These are phyloP conservation scores for Syngnathus floridae DNA, from an alignment of 2,113 vertebrate species.

Conservation along the genomic window DNA sequence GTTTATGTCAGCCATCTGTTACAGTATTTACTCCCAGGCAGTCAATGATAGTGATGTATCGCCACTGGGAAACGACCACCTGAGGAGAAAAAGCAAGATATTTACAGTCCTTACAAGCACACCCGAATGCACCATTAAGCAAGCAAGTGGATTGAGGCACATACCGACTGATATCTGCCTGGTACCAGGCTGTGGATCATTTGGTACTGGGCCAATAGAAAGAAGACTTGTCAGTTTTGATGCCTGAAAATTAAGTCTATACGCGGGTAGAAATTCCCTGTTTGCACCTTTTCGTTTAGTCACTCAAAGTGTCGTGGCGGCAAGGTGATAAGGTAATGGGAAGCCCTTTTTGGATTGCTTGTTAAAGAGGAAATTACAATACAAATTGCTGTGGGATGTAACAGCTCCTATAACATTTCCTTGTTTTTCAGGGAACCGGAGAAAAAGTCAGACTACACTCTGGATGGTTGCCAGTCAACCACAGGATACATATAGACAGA, in stretches of 20 bases:
- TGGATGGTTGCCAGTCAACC: not conserved
- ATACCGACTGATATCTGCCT: not conserved
- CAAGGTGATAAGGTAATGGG: no score
- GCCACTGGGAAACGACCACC: not conserved
- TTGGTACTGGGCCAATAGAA: not conserved
- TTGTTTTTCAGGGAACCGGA: not conserved
- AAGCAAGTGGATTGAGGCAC: not conserved
- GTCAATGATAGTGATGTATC: constrained; percentile 3
- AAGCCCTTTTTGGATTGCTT: not conserved
- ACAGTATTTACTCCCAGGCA: constrained; percentile 4
- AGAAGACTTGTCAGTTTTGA: not conserved
- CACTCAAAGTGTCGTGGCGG: not conserved
- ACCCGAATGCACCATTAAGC: constrained; percentile 1
- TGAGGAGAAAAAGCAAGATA: not conserved
- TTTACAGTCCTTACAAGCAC: not conserved
- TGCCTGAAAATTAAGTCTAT: not conserved
- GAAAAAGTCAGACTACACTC: not conserved
- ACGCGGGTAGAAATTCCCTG: not conserved
- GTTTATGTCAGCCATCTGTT: constrained; percentile 6
- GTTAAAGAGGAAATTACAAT: not conserved
- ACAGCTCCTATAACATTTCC: not conserved
- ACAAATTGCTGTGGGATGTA: not conserved
- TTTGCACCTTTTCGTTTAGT: not conserved
- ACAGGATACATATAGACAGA: not conserved
- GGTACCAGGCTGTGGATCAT: not conserved